Evolutionary conservation across 2,888 invertebrate genomes (phyloP), one percentile per base, ranked within the genome.

Genomic region (Pyrrhosoma nymphula): DNA sequence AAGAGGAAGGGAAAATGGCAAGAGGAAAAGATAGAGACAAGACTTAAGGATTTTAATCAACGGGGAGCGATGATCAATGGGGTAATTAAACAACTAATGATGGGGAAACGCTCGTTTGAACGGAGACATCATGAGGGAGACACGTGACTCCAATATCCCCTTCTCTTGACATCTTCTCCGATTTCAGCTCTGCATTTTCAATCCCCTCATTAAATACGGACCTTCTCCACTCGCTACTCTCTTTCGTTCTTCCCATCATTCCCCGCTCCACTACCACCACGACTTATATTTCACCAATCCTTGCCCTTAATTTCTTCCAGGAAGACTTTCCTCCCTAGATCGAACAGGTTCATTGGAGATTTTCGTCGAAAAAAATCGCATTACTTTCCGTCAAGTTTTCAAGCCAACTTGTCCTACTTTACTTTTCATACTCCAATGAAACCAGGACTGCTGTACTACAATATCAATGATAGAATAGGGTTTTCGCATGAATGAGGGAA

Each of bases 51-150:
- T 69, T 69, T 69, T 69, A 69, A 69, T 69, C 69, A 69, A 23
- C 69, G 6, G 69, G n/a, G 69, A 69, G 69, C n/a, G 69, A 69
- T 69, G 69, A 69, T 69, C 69, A 69, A 69, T 69, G 69, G n/a
- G 26, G 69, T 69, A 23, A 69, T 69, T 69, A 69, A 69, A 69
- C 69, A 69, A 69, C 69, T 69, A 69, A 69, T 69, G 69, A 69
- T 69, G 69, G 26, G 10, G n/a, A 60, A 69, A 69, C 69, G 69
- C 69, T 69, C n/a, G 23, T n/a, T 69, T n/a, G 12, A 69, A 69
- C 26, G 10, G 23, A 23, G 69, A 8, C 12, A n/a, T 69, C 69
- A 26, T 8, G 26, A 69, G 69, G 10, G 69, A 69, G 69, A 47
- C 8, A 69, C 69, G 69, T 69, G n/a, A 69, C 69, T 20, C 26